These are phyloP conservation scores for Labia minor DNA, from an alignment of 2,888 invertebrate genomes.

Conservation along the genomic window DNA sequence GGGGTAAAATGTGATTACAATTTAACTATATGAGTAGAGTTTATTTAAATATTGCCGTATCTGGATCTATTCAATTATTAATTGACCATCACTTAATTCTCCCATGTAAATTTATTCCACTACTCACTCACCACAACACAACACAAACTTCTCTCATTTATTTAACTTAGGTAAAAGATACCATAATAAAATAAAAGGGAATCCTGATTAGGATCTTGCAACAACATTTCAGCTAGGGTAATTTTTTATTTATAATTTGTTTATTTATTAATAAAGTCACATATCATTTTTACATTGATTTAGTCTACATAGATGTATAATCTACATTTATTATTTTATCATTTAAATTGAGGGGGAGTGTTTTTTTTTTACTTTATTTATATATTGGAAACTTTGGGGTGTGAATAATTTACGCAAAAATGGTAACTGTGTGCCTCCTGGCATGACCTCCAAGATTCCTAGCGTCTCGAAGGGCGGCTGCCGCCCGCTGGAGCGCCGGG, in stretches of 20 bases:
- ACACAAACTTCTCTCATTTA: background rate
- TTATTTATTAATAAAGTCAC: conserved; percentile 20
- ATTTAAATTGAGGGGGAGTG: background rate
- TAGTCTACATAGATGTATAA: background rate
- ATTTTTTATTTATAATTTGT: conserved; percentile 23
- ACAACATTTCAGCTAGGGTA: conserved; percentile 27
- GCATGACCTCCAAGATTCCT: background rate
- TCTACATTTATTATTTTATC: too few species aligned
- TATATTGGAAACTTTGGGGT: background rate
- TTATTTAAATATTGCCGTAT: too few species aligned
- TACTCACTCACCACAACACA: background rate
- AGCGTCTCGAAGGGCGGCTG: background rate
- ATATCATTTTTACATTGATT: conserved; percentile 18
- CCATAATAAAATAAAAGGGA: too few species aligned
- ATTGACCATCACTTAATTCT: too few species aligned
- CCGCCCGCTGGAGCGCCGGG: background rate
- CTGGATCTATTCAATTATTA: too few species aligned
- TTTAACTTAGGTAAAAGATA: too few species aligned
- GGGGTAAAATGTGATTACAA: too few species aligned
- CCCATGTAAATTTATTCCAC: too few species aligned
- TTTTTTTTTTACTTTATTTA: too few species aligned
- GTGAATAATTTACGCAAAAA: background rate
- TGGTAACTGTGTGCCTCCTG: background rate
- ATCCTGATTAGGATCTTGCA: conserved; percentile 24
- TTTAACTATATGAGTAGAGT: too few species aligned